Percentiles rank a stretch among this genome's conserved stretches.
Conservation (phyloP, 2,888 invertebrate genomes). For the Drosophila flavopinicola region DNA sequence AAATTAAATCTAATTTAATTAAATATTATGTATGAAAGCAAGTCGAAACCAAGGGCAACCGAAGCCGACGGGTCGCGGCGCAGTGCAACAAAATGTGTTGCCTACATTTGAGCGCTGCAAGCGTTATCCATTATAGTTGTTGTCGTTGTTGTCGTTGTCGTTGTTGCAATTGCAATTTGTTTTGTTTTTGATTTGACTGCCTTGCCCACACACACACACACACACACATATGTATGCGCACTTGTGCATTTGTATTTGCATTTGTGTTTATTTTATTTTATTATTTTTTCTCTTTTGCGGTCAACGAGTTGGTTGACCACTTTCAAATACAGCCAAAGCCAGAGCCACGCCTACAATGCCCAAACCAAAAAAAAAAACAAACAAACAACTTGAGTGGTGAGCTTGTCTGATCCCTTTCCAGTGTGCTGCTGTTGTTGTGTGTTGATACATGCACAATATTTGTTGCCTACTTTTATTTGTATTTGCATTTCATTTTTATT, state of each 20-base stretch:
- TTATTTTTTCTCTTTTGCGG: conserved; percentile 79
- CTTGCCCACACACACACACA: conserved; percentile 26
- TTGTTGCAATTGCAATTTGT: conserved; percentile 54
- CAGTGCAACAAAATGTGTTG: conserved; percentile 53
- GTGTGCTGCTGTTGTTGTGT: conserved; percentile 9
- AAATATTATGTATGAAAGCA: conserved; percentile 53
- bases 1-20: conserved; percentile 70
- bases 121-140: conserved; percentile 28
- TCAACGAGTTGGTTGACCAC: conserved; percentile 83
- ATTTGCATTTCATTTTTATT: conserved; percentile 14
- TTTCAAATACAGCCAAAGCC: conserved; percentile 71
- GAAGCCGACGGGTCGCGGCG: conserved; percentile 18
- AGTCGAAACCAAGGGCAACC: conserved; percentile 34
- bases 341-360: conserved; percentile 24
- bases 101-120: conserved; percentile 72
- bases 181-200: conserved; percentile 77
- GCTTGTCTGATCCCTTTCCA: conserved; percentile 11
- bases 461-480: conserved; percentile 51
- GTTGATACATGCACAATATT: conserved; percentile 59
- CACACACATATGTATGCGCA: conserved; percentile 30
- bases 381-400: conserved; percentile 41
- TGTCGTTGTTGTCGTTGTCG: conserved; percentile 33
- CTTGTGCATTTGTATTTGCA: conserved; percentile 47
- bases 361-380: conserved; percentile 9
- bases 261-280: conserved; percentile 66